phyloP scores from a whole-genome alignment of 2,888 invertebrate species.

The Trissolcus japonicus region DNA sequence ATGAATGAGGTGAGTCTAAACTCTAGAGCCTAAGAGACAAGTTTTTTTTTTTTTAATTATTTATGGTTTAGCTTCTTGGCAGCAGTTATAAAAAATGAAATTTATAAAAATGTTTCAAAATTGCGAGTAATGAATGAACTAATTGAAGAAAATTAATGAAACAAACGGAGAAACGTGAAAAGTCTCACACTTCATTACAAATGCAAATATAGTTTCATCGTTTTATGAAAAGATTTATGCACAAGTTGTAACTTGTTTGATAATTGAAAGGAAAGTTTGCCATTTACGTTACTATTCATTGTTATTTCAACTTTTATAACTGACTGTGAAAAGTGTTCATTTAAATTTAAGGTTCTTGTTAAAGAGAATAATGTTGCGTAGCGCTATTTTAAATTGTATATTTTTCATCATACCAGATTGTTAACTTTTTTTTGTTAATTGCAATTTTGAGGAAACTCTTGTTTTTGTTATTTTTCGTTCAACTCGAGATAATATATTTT shows the following conservation, averaged over 20 bases:
- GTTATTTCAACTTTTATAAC: constrained; percentile 57
- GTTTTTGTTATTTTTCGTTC: too few species aligned
- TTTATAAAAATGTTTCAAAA: background rate
- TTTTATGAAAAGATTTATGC: constrained; percentile 52
- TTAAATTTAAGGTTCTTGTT: constrained; percentile 56
- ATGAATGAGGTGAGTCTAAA: too few species aligned
- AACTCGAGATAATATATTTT: too few species aligned
- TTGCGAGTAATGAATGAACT: background rate
- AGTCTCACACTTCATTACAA: constrained; percentile 43
- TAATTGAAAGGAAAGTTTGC: constrained; percentile 54
- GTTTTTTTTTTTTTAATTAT: too few species aligned
- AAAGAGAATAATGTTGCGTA: constrained; percentile 50
- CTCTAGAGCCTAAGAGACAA: too few species aligned
- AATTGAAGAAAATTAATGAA: constrained; percentile 14
- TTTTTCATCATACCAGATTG: constrained; percentile 36
- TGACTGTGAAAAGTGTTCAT: constrained; percentile 55
- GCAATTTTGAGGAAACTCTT: too few species aligned
- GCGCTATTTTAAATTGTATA: constrained; percentile 48
- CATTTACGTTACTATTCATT: constrained; percentile 53
- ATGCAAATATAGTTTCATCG: constrained; percentile 52
- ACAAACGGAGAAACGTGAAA: constrained; percentile 38
- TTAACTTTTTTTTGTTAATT: constrained; percentile 16
- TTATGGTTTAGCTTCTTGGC: background rate
- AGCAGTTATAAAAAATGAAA: background rate
- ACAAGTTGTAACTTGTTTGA: constrained; percentile 55